A percentile compares a stretch with the other conserved stretches of the same genome.
These are phyloP conservation scores for Drosophila rubida DNA, from an alignment of 2,888 invertebrate genomes.

Conservation along the genomic window DNA sequence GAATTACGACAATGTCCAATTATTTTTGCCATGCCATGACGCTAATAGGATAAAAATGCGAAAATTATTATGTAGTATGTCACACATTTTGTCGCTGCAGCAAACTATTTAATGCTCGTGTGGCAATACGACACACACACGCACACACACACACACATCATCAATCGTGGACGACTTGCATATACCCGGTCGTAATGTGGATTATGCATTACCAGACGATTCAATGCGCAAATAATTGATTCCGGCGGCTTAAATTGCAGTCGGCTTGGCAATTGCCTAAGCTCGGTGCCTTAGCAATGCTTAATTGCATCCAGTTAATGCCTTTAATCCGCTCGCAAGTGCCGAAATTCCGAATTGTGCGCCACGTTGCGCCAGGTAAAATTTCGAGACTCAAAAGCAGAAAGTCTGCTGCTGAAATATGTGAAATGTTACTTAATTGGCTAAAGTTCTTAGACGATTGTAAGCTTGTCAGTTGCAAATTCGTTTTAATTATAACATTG, in stretches of 20 bases:
- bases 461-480: no score
- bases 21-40: conserved; percentile 62
- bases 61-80: conserved; percentile 69
- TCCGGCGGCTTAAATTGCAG: neutral
- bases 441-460: no score
- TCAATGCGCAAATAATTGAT: conserved; percentile 2
- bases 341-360: no score
- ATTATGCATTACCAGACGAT: neutral
- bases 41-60: conserved; percentile 69
- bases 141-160: conserved; percentile 1
- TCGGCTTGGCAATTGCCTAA: conserved; percentile 1
- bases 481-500: no score
- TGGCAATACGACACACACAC: conserved; percentile 22
- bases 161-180: neutral
- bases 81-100: conserved; percentile 52
- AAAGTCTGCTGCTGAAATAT: no score
- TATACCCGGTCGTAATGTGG: conserved; percentile 21
- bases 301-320: conserved; percentile 6
- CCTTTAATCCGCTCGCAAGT: neutral
- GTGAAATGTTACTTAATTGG: no score
- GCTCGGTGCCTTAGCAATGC: neutral
- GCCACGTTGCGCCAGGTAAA: no score
- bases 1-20: conserved; percentile 68
- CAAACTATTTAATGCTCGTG: conserved; percentile 50
- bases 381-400: no score